Evolutionary conservation across 2,888 invertebrate species (phyloP), one percentile per base, ranked within the genome.

Genomic region (Tuberolachnus salignus): DNA sequence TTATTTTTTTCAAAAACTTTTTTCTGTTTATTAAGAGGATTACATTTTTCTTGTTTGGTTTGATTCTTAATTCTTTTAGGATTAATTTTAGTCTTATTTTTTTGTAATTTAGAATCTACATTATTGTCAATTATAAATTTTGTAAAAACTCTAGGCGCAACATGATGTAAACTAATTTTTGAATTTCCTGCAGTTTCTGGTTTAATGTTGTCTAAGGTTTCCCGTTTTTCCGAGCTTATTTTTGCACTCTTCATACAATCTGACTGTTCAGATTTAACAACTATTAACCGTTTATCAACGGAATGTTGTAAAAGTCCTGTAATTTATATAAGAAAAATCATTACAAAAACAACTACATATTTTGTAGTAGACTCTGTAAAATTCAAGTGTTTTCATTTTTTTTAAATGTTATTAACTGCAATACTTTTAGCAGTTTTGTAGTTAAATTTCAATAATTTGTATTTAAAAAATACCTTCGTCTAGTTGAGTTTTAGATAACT

Each of bases 401-500:
- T n/a, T n/a, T n/a, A n/a, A n/a, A n/a, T n/a, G n/a, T n/a, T n/a
- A n/a, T n/a, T n/a, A n/a, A n/a, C n/a, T n/a, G n/a, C n/a, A n/a
- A n/a, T n/a, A n/a, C n/a, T n/a, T n/a, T n/a, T n/a, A n/a, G n/a
- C n/a, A n/a, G n/a, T n/a, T n/a, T 42, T 1, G n/a, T n/a, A n/a
- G 53, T 44, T 42, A 42, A 44, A 21, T 61, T 42, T 34, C 9
- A 9, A n/a, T 34, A 46, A 44, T 19, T 64, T 44, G 8, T 8
- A 23, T 46, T 11, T 23, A 26, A 14, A 21, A 59, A 46, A 89
- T 88, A 94, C 94, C 92, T 86, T 91, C 91, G 86, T 93, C 86
- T 71, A 84, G 91, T 64, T 91, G 92, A 84, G 93, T 92, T 84
- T 93, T 93, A 10, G 94, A 93, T 61, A 96, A 87, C 75, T 91